These are phyloP conservation scores for Falco peregrinus DNA, from an alignment of 2,797 vertebrate species.

Conservation along the genomic window DNA sequence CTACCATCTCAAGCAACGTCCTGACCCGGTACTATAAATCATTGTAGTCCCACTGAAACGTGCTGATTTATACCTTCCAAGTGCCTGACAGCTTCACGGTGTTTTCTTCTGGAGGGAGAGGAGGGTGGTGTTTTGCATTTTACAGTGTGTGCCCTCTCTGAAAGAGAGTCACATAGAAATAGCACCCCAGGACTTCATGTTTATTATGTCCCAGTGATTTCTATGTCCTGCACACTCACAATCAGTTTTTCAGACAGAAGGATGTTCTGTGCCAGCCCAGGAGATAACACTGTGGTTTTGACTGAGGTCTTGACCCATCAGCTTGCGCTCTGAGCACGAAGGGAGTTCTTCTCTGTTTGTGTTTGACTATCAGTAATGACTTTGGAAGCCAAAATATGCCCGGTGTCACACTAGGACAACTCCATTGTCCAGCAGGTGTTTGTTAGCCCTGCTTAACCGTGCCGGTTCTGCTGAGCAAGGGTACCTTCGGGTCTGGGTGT, in stretches of 20 bases:
- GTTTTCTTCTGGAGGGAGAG: background rate
- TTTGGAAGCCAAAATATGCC: background rate
- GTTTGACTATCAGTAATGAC: background rate
- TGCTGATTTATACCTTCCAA: background rate
- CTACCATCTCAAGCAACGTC: background rate
- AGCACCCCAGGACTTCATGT: background rate
- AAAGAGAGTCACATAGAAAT: background rate
- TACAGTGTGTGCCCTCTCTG: background rate
- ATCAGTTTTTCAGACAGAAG: background rate
- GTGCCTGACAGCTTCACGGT: background rate
- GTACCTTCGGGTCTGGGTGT: accelerated
- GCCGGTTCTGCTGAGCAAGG: background rate
- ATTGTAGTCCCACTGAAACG: background rate
- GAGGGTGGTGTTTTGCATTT: background rate
- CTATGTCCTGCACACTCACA: accelerated
- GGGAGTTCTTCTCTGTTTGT: background rate
- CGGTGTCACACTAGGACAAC: background rate
- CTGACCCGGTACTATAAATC: background rate
- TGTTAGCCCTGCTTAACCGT: background rate
- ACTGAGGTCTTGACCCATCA: background rate
- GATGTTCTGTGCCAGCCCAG: background rate
- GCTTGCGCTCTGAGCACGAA: background rate
- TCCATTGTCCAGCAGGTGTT: background rate
- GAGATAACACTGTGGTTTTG: background rate
- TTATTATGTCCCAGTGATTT: background rate